A percentile compares a stretch with the other conserved stretches of the same genome.
These are phyloP conservation scores for Acrobasis suavella DNA, from an alignment of 2,888 invertebrate genomes.

Conservation along the genomic window DNA sequence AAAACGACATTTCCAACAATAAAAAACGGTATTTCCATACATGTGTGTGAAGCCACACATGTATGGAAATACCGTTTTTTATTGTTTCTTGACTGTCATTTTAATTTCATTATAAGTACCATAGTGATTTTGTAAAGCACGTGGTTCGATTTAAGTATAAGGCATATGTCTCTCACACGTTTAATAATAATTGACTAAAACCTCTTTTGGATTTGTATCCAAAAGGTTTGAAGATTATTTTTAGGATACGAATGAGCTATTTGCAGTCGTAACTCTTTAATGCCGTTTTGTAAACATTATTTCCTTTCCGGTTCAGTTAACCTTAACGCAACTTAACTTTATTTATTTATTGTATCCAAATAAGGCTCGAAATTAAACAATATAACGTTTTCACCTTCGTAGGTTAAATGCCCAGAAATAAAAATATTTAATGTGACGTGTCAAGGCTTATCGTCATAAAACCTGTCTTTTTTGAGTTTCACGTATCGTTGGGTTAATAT, in stretches of 20 bases:
- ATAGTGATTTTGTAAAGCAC: too few relatives aligned
- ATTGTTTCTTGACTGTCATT: too few relatives aligned
- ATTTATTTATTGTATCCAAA: constrained; percentile 26
- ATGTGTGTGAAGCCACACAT: too few relatives aligned
- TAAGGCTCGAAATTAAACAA: constrained; percentile 40
- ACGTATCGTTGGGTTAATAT: neutral
- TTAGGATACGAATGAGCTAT: neutral
- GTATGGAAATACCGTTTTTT: too few relatives aligned
- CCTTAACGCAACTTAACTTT: constrained; percentile 21
- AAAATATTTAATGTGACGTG: constrained; percentile 34
- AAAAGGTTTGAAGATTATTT: neutral
- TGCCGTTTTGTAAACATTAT: constrained; percentile 6
- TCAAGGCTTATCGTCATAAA: constrained; percentile 37
- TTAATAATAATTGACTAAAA: too few relatives aligned
- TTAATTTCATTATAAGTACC: too few relatives aligned
- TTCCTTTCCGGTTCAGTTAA: constrained; percentile 15
- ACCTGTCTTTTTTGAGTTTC: constrained; percentile 2
- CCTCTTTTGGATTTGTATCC: too few relatives aligned
- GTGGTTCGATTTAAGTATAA: too few relatives aligned
- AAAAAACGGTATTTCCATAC: too few relatives aligned
- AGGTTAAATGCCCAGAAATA: constrained; percentile 37
- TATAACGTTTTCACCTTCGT: constrained; percentile 43
- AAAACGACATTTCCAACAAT: too few relatives aligned
- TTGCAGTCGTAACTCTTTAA: neutral
- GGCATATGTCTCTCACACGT: too few relatives aligned